Base-by-base conservation (phyloP, 2,797 vertebrate species). In the Artibeus lituratus region DNA sequence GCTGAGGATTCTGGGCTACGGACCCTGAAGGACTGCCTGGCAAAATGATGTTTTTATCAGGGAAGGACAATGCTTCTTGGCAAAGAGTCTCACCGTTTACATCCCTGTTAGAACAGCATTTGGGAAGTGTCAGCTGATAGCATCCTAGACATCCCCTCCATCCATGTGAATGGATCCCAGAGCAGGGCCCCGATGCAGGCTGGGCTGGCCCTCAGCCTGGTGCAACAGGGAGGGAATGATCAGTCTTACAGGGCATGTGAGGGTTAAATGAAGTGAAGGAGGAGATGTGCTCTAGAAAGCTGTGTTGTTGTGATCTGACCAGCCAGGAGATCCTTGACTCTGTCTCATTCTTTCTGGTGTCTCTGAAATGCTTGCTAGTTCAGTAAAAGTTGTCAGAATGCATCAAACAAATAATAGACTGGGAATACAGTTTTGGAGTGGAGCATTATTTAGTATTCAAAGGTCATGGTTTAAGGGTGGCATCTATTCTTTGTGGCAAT, bases 331-430 rank as follows among this genome's bases (percentile, higher is more conserved):
- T 59, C 69, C 14, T 73, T 86, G 49, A 70, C 78, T 49, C 93
- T 69, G 19, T 92, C 19, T 69, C 29, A 15, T 37, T 77, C 67
- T 92, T 91, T 59, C 62, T 73, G 49, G 15, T 65, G 14, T 42
- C 85, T 73, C 65, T 24, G 88, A 92, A 92, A 59, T 35, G 57
- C 35, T 78, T 90, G 22, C 15, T 39, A 49, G 16, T n/a, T 94
- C 26, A 39, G 39, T 11, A 82, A 82, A 86, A 1, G 39, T 89
- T 92, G 89, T 77, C 37, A 69, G 49, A 81, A 67, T 32, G 3
- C 19, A 49, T 10, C 37, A n/a, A 90, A 18, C 53, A 94, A 62
- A 44, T 8, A 77, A 16, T 7, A 55, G n/a, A 10, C 39, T 84
- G 57, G 59, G 37, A 24, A 51, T 19, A 37, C 35, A 47, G 1